Conservation (phyloP, 2,888 invertebrate genomes). For the Luffia ferchaultella region DNA sequence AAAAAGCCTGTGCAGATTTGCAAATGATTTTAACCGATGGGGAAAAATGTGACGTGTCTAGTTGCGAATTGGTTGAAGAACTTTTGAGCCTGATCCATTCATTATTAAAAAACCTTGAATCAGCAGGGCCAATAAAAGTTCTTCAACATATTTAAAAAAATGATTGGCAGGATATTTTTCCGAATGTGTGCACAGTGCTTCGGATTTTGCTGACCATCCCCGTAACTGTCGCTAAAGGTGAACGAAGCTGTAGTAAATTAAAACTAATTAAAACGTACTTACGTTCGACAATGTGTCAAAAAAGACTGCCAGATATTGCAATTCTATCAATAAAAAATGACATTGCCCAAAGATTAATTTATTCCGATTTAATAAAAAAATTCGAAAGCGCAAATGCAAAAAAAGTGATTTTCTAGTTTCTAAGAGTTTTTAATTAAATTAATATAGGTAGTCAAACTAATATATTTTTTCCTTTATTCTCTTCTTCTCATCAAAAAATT, state of each 20-base stretch:
- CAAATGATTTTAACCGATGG: conserved; percentile 13
- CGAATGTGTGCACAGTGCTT: conserved; percentile 9
- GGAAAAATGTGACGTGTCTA: too few species aligned
- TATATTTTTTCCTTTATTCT: too few species aligned
- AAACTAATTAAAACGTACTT: conserved; percentile 12
- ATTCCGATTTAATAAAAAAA: conserved; percentile 9
- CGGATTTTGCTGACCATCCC: conserved; percentile 10
- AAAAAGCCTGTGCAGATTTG: conserved; percentile 12
- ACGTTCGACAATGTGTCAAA: conserved; percentile 8
- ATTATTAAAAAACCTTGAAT: too few species aligned
- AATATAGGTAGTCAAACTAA: too few species aligned
- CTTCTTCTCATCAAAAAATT: too few species aligned
- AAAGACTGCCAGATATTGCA: conserved; percentile 11
- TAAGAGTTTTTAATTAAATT: conserved; percentile 1
- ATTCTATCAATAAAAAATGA: conserved; percentile 10
- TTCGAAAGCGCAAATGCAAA: conserved; percentile 5
- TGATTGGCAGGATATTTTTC: conserved; percentile 14
- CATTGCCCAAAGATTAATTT: conserved; percentile 6
- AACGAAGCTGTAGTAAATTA: conserved; percentile 11
- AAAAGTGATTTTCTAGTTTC: conserved; percentile 4
- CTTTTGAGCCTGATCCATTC: conserved; percentile 12
- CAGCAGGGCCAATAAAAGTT: conserved; percentile 13
- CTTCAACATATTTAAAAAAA: conserved; percentile 12
- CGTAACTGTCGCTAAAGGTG: conserved; percentile 11
- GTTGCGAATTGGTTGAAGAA: too few species aligned